phyloP scores from a whole-genome alignment of 2,888 invertebrate species.

The Amphimallon solstitiale region DNA sequence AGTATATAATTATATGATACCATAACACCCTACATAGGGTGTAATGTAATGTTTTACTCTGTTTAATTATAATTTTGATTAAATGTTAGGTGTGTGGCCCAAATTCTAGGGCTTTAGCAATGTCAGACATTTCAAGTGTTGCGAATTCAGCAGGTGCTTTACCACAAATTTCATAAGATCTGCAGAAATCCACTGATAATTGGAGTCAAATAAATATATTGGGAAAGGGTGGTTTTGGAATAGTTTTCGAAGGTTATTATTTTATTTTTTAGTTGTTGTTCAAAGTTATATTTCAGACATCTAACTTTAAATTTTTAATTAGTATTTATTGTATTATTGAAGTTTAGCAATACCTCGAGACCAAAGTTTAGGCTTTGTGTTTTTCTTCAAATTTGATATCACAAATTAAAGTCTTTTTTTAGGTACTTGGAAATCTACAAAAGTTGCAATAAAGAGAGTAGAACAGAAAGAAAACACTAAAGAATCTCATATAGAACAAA shows the following conservation, averaged over 20 bases:
- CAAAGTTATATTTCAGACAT: too few relatives aligned
- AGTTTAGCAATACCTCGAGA: too few relatives aligned
- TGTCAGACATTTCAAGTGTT: conserved; percentile 59
- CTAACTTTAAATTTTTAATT: too few relatives aligned
- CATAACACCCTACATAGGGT: too few relatives aligned
- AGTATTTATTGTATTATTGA: too few relatives aligned
- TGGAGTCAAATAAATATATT: conserved; percentile 79
- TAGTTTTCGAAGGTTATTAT: conserved; percentile 80
- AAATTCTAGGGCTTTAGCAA: conserved; percentile 48
- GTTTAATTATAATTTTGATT: too few relatives aligned
- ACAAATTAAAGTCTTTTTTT: neutral
- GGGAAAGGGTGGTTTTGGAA: conserved; percentile 92
- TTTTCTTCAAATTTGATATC: neutral
- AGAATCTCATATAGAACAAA: too few relatives aligned
- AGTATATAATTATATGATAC: too few relatives aligned
- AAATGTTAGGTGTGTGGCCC: conserved; percentile 38
- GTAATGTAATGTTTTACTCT: too few relatives aligned
- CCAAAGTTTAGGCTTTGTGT: too few relatives aligned
- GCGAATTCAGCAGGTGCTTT: conserved; percentile 59
- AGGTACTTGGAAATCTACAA: conserved; percentile 86
- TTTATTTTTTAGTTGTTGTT: neutral
- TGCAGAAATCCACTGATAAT: conserved; percentile 79
- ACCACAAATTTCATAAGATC: conserved; percentile 77
- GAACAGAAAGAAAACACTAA: too few relatives aligned
- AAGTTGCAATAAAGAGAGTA: conserved; percentile 88